Percentiles rank a stretch among this genome's conserved stretches.
phyloP scores from a whole-genome alignment of 2,888 invertebrate genomes.

The Apodemia hepburni region DNA sequence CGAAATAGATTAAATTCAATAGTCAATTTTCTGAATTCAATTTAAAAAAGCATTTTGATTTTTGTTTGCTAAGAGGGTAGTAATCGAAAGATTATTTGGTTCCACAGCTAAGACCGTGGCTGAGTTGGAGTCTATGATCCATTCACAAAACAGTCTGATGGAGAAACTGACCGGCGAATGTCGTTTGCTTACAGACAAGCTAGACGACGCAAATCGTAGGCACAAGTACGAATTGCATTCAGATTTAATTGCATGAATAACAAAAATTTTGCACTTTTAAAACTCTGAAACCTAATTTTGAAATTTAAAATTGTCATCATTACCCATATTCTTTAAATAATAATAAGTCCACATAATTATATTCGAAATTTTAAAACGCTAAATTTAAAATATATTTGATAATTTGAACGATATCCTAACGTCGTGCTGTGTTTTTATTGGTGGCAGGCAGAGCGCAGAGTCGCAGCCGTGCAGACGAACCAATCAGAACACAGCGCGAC shows the following conservation, averaged over 20 bases:
- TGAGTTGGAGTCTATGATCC: slow-evolving; percentile 94
- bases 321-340: slow-evolving; percentile 48
- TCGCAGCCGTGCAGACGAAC: slow-evolving; percentile 76
- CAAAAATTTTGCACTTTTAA: slow-evolving; percentile 28
- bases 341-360: background rate
- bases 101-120: slow-evolving; percentile 91
- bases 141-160: slow-evolving; percentile 95
- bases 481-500: slow-evolving; percentile 80
- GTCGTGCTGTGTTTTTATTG: slow-evolving; percentile 81
- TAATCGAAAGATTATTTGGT: slow-evolving; percentile 57
- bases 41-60: background rate
- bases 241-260: slow-evolving; percentile 58
- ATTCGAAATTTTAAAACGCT: background rate
- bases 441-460: slow-evolving; percentile 79
- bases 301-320: slow-evolving; percentile 50
- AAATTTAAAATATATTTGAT: background rate
- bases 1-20: background rate
- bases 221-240: slow-evolving; percentile 88
- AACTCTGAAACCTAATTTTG: slow-evolving; percentile 15
- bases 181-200: slow-evolving; percentile 92
- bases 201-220: slow-evolving; percentile 90
- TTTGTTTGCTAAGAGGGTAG: background rate
- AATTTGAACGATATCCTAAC: slow-evolving; percentile 50
- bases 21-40: no score
- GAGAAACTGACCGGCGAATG: slow-evolving; percentile 94